Conservation (phyloP, 1,140 invertebrate species). For the Mamestra configurata region DNA sequence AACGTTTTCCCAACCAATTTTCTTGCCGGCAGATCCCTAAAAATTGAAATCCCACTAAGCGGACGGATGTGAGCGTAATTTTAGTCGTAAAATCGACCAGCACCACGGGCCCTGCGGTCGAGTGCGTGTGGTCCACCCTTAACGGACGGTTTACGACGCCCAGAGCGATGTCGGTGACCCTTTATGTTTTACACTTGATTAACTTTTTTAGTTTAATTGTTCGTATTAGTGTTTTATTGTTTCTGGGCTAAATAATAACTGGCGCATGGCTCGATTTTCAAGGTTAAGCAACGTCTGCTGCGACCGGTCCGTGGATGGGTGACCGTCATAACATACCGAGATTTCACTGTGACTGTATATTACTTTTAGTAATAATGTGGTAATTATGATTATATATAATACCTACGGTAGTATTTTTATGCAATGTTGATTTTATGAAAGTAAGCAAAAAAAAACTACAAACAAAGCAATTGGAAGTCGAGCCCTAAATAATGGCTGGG, state of each 20-base stretch:
- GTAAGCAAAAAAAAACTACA: no score
- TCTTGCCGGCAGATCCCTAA: slow-evolving; percentile 4
- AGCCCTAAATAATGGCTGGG: no score
- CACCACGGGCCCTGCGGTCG: slow-evolving; percentile 29
- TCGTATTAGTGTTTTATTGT: not conserved
- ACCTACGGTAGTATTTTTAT: no score
- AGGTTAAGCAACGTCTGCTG: not conserved
- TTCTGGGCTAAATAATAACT: no score
- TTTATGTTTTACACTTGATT: slow-evolving; percentile 41
- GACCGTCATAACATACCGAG: no score
- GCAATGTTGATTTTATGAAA: no score
- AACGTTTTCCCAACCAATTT: not conserved
- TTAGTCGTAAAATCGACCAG: slow-evolving; percentile 49
- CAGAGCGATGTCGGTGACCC: slow-evolving; percentile 17
- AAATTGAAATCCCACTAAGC: slow-evolving; percentile 50
- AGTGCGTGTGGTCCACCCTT: slow-evolving; percentile 45
- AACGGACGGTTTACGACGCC: slow-evolving; percentile 40
- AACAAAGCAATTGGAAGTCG: no score
- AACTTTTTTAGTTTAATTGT: slow-evolving; percentile 42
- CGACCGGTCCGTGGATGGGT: no score
- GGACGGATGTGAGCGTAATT: slow-evolving; percentile 51
- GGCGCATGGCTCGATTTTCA: not conserved
- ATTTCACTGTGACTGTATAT: no score
- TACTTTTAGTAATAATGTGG: no score
- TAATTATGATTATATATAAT: no score